A percentile compares a stretch with the other conserved stretches of the same genome.
Conservation (phyloP, 1,140 invertebrate species). For the Centruroides vittatus region DNA sequence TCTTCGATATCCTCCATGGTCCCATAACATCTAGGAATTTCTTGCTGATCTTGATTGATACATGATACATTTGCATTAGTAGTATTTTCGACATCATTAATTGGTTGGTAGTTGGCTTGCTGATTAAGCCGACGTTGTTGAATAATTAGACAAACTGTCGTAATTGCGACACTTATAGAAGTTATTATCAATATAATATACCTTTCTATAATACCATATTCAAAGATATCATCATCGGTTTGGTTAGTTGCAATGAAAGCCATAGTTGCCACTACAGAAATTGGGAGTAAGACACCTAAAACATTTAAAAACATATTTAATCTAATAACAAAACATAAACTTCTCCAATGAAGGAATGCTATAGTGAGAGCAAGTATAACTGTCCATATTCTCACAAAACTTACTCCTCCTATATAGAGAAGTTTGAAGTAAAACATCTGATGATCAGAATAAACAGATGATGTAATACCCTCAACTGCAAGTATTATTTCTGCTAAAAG, state of each 20-base stretch:
- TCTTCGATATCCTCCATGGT: too few species aligned
- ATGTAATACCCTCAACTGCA: constrained; percentile 48
- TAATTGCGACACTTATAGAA: constrained; percentile 44
- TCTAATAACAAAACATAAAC: constrained; percentile 55
- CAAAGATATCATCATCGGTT: constrained; percentile 55
- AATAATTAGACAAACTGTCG: constrained; percentile 52
- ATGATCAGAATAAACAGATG: constrained; percentile 36
- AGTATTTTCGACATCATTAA: too few species aligned
- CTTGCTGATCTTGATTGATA: too few species aligned
- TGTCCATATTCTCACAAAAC: constrained; percentile 67
- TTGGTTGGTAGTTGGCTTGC: too few species aligned
- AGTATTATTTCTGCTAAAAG: constrained; percentile 54
- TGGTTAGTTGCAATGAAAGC: background rate
- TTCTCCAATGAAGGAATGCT: constrained; percentile 63
- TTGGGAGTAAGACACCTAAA: background rate
- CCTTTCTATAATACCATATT: constrained; percentile 56
- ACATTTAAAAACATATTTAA: constrained; percentile 7
- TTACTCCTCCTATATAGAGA: constrained; percentile 53
- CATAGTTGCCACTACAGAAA: too few species aligned
- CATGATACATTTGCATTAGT: too few species aligned
- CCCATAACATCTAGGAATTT: too few species aligned
- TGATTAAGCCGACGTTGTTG: constrained; percentile 36
- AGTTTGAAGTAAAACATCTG: constrained; percentile 52
- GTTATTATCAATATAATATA: constrained; percentile 44
- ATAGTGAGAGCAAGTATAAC: constrained; percentile 63